Conservation (phyloP, 1,140 invertebrate species). For the Drosophila arawakana region DNA sequence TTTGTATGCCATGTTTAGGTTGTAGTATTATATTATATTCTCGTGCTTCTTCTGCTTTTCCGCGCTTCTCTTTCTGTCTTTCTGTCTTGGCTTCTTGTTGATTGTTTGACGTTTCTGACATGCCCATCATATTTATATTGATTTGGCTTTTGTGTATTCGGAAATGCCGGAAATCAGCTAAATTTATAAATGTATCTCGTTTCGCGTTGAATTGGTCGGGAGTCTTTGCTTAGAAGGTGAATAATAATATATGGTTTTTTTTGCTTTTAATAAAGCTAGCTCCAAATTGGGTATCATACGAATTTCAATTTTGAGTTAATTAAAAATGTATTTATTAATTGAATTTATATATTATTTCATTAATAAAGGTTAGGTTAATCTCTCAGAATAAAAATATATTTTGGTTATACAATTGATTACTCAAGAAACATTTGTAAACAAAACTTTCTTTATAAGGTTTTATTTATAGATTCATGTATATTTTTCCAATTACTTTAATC, state of each 20-base stretch:
- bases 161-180: slow-evolving; percentile 29
- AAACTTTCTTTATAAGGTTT: no score
- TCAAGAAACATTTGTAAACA: no score
- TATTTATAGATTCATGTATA: no score
- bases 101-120: slow-evolving; percentile 33
- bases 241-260: background rate
- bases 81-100: background rate
- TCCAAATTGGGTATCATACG: no score
- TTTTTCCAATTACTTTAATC: no score
- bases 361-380: no score
- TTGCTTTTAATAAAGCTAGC: background rate
- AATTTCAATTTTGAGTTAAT: no score
- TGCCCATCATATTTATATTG: slow-evolving; percentile 41
- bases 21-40: background rate
- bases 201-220: background rate
- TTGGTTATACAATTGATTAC: no score
- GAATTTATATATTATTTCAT: no score
- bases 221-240: background rate
- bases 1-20: slow-evolving; percentile 27
- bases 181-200: slow-evolving; percentile 20
- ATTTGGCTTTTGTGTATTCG: slow-evolving; percentile 32
- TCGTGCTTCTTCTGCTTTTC: background rate
- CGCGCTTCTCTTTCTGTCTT: slow-evolving; percentile 3
- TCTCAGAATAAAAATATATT: no score
- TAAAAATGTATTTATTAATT: no score